Conservation (phyloP, 1,140 invertebrate species). For the Leptopilina clavipes region DNA sequence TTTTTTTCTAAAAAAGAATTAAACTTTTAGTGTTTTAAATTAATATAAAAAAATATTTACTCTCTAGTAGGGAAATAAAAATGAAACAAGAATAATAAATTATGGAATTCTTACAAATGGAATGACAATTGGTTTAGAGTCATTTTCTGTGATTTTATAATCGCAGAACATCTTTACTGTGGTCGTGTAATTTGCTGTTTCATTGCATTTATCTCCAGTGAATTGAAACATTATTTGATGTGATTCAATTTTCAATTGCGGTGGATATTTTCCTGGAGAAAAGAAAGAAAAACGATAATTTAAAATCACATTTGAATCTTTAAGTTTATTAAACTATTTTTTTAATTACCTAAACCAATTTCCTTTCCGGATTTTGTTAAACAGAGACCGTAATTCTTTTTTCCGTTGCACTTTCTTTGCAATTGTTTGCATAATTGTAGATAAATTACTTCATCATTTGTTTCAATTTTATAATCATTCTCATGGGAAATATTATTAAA, state of each 20-base stretch:
- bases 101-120: slow-evolving; percentile 47
- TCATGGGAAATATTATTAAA: slow-evolving; percentile 50
- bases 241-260: slow-evolving; percentile 41
- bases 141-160: slow-evolving; percentile 45
- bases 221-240: slow-evolving; percentile 58
- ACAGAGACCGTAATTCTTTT: slow-evolving; percentile 59
- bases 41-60: no score
- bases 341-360: slow-evolving; percentile 62
- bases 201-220: slow-evolving; percentile 59
- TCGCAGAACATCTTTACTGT: slow-evolving; percentile 65
- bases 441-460: slow-evolving; percentile 45
- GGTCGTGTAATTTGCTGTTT: slow-evolving; percentile 54
- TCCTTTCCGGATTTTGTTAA: slow-evolving; percentile 52
- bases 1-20: slow-evolving; percentile 48
- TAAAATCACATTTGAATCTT: neutral
- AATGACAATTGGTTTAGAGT: slow-evolving; percentile 55
- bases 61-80: no score
- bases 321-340: neutral
- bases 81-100: slow-evolving; percentile 20
- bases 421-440: slow-evolving; percentile 63
- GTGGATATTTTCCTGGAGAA: slow-evolving; percentile 59
- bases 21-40: no score
- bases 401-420: slow-evolving; percentile 57
- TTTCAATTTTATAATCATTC: slow-evolving; percentile 47
- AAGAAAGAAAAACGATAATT: slow-evolving; percentile 14